These are phyloP conservation scores for Myrmecophaga tridactyla DNA, from an alignment of 2,113 vertebrate genomes.

Conservation along the genomic window DNA sequence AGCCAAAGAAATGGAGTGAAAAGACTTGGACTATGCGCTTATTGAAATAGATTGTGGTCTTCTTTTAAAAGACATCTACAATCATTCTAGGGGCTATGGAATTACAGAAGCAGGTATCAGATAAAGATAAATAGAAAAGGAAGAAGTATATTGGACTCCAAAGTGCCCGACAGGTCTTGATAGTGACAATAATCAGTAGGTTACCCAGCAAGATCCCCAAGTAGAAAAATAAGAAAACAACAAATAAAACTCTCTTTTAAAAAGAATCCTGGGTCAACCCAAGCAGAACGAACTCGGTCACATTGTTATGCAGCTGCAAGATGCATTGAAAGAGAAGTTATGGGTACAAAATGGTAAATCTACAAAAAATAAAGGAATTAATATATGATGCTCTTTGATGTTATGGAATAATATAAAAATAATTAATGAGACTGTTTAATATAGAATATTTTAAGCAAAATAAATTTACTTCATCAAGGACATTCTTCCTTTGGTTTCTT, in stretches of 20 bases:
- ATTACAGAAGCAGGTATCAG: slow-evolving; percentile 60
- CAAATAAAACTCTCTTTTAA: neutral
- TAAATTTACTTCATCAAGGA: neutral
- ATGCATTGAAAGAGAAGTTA: neutral
- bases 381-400: neutral
- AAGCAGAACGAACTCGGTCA: neutral
- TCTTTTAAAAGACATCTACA: neutral
- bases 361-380: too few species aligned
- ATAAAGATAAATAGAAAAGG: slow-evolving; percentile 68
- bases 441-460: neutral
- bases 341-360: neutral
- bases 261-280: neutral
- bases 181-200: slow-evolving; percentile 37
- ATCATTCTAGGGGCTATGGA: slow-evolving; percentile 49
- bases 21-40: slow-evolving; percentile 54
- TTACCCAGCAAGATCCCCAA: neutral
- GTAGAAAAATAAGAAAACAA: neutral
- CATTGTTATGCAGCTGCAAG: neutral
- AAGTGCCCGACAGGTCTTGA: slow-evolving; percentile 16
- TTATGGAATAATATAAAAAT: neutral
- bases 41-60: slow-evolving; percentile 29
- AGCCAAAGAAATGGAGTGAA: slow-evolving; percentile 62
- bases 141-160: too few species aligned
- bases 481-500: neutral
- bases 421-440: neutral